Evolutionary conservation across 2,797 vertebrate genomes (phyloP).

Genomic region (Harpagifer antarcticus): DNA sequence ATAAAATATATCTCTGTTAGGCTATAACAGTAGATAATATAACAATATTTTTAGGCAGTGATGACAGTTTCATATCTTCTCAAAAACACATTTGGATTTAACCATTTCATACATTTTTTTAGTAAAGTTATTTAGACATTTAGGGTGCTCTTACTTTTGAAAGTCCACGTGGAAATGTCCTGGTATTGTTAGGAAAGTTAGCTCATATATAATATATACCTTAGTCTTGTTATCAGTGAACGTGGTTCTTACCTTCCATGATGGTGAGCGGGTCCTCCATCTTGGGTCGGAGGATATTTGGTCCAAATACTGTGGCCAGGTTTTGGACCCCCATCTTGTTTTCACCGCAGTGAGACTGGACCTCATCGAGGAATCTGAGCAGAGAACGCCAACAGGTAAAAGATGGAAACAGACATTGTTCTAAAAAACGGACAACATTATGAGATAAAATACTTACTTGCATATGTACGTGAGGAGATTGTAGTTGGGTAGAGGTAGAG

Average conservation of each 20-base stretch:
- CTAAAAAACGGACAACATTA: neutral
- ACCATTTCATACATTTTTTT: too few relatives aligned
- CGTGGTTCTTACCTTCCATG: slow-evolving; percentile 90
- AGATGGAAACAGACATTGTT: neutral
- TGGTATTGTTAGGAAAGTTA: too few relatives aligned
- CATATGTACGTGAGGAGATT: slow-evolving; percentile 98
- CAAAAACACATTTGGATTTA: too few relatives aligned
- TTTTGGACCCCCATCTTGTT: slow-evolving; percentile 99
- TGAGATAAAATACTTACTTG: slow-evolving; percentile 86
- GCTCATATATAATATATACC: too few relatives aligned
- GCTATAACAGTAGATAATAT: too few relatives aligned
- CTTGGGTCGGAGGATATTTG: slow-evolving; percentile 95
- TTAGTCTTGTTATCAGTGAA: neutral
- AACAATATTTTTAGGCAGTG: too few relatives aligned
- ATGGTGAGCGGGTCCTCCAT: slow-evolving; percentile 94
- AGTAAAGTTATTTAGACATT: too few relatives aligned
- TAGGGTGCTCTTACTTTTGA: too few relatives aligned
- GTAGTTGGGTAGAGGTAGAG: slow-evolving; percentile 94
- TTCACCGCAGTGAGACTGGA: slow-evolving; percentile 92
- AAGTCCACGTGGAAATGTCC: too few relatives aligned
- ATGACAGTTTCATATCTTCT: too few relatives aligned
- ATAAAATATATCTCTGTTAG: too few relatives aligned
- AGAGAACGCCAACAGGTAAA: neutral
- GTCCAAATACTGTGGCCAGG: slow-evolving; percentile 96
- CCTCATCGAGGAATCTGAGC: slow-evolving; percentile 94